Evolutionary conservation across 2,888 invertebrate species (phyloP), one percentile per base, ranked within the genome.

Genomic region (Ptychoptera contaminata): DNA sequence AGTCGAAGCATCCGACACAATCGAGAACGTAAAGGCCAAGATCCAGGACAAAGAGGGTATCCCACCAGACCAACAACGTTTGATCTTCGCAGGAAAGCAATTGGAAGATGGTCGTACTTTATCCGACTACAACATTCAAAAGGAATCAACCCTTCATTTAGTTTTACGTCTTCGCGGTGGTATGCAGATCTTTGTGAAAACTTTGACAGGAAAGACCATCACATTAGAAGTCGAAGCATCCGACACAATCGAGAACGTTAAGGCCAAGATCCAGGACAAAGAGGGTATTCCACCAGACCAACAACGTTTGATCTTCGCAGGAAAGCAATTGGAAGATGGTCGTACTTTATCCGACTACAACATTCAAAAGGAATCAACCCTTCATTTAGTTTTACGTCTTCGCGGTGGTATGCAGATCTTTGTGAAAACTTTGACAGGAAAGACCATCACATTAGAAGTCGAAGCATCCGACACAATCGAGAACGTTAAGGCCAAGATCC

Each of bases 351-450:
- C 85, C 0, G 93, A 94, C 62, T 92, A 92, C 67, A 92, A 92
- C 66, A 92, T 93, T 60, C 91, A 94, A 68, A 92, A 92, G 65
- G 88, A 91, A 67, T 87, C 88, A 0, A 91, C 91, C 0, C 73
- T 91, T 47, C 90, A 91, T 62, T 71, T 92, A 60, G 88, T 90
- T 57, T 69, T 91, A 51, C 76, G 93, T 55, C 76, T 94, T 47
- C 77, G 91, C 54, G 96, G 96, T 70, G 97, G 97, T 59, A 92
- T 92, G 92, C 94, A 96, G 77, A 94, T 96, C 69, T 96, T 92
- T 67, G 91, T 92, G 51, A 92, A 92, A 72, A 92, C 91, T 55
- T 75, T 91, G 40, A 90, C 88, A 57, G 90, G 90, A 57, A 92
- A 91, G 68, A 91, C 91, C 63, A 90, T 91, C 62, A 87, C 88